These are phyloP conservation scores for Carlito syrichta DNA, from an alignment of 2,113 vertebrate species.

Conservation along the genomic window DNA sequence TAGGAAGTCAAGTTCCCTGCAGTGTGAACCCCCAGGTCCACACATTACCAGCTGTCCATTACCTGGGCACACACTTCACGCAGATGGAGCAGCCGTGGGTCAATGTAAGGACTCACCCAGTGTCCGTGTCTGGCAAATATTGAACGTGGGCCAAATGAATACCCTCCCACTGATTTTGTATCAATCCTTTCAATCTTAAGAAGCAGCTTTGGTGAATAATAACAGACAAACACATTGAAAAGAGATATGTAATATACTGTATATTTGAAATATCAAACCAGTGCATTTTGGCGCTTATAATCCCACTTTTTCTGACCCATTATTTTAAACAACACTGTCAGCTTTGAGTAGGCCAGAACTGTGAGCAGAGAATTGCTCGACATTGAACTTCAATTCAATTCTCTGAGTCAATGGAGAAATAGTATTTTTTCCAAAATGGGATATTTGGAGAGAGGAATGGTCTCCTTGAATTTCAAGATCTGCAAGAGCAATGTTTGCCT, in stretches of 20 bases:
- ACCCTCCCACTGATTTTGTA: neutral
- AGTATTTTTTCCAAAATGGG: neutral
- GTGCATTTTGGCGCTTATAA: neutral
- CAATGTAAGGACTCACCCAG: neutral
- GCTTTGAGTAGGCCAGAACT: neutral
- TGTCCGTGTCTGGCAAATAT: neutral
- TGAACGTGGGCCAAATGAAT: neutral
- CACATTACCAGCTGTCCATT: neutral
- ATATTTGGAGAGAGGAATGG: neutral
- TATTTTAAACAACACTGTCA: neutral
- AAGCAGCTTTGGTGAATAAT: neutral
- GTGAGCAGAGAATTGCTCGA: neutral
- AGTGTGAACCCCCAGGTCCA: accelerated
- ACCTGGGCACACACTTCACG: neutral
- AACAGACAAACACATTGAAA: neutral
- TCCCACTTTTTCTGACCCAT: neutral
- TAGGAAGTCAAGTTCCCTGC: neutral
- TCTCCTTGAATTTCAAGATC: neutral
- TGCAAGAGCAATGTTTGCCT: neutral
- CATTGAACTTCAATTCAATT: neutral
- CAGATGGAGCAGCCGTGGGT: neutral
- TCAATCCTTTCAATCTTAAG: neutral
- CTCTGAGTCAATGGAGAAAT: neutral
- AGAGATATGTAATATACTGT: neutral
- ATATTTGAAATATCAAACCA: neutral